phyloP scores from a whole-genome alignment of 2,113 vertebrate genomes.

The Protobothrops flavoviridis region DNA sequence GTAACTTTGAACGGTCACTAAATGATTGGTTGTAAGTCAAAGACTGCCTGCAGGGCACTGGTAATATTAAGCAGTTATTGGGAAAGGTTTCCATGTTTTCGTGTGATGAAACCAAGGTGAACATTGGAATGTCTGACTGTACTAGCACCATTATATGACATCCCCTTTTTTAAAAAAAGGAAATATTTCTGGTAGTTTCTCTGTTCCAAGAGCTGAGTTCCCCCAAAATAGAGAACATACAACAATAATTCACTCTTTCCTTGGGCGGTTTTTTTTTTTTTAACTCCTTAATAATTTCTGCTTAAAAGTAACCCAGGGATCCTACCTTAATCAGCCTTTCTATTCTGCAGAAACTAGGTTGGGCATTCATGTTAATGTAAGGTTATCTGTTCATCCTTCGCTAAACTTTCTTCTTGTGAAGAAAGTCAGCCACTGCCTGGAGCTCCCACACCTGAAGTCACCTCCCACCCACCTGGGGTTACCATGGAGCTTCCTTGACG shows the following conservation, averaged over 20 bases:
- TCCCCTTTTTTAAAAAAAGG: background rate
- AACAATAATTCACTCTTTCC: background rate
- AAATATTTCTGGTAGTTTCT: background rate
- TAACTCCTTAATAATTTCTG: too few relatives aligned
- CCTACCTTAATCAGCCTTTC: background rate
- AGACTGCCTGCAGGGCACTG: background rate
- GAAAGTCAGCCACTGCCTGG: background rate
- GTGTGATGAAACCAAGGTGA: background rate
- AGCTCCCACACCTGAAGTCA: background rate
- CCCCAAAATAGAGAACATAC: background rate
- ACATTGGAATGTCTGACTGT: background rate
- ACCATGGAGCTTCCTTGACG: conserved; percentile 2
- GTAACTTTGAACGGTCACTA: background rate
- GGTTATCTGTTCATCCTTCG: too few relatives aligned
- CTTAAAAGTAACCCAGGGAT: background rate
- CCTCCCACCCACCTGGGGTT: background rate
- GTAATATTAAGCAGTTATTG: background rate
- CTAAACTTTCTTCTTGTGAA: background rate
- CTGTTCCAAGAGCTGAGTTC: background rate
- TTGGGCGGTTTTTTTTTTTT: background rate
- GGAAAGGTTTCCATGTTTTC: background rate
- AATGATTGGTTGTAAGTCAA: background rate
- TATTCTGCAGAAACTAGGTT: too few relatives aligned
- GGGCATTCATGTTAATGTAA: too few relatives aligned
- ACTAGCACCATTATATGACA: background rate